phyloP scores from a whole-genome alignment of 64 coral and sea anemone genomes.

The Montipora cactus region DNA sequence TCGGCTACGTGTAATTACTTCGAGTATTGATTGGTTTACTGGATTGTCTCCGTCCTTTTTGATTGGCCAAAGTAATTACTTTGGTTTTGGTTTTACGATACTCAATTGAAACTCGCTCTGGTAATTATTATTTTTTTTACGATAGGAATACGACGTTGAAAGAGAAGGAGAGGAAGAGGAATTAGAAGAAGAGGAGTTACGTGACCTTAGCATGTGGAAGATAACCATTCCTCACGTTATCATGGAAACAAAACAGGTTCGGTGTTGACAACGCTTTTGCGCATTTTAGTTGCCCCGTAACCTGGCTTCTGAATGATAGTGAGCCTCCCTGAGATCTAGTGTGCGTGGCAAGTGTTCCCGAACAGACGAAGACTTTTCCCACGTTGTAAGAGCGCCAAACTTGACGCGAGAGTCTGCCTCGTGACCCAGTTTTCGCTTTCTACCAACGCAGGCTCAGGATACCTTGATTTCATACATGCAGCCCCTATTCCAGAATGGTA shows the following conservation, averaged over 20 bases:
- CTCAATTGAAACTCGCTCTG: too few species aligned
- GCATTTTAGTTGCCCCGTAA: not conserved
- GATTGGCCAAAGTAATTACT: too few species aligned
- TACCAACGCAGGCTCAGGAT: not conserved
- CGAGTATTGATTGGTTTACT: too few species aligned
- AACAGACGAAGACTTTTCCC: too few species aligned
- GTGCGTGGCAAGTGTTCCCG: too few species aligned
- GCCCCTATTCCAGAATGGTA: not conserved
- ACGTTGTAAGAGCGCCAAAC: too few species aligned
- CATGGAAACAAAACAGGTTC: slow-evolving; percentile 88
- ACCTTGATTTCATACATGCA: too few species aligned
- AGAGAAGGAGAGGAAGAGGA: slow-evolving; percentile 69
- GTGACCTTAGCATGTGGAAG: slow-evolving; percentile 89
- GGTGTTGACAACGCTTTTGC: not conserved
- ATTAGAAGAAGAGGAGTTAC: slow-evolving; percentile 29
- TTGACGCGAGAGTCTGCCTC: too few species aligned
- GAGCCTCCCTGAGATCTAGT: too few species aligned
- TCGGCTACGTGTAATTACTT: too few species aligned
- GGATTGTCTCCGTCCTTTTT: too few species aligned
- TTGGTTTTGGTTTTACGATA: too few species aligned
- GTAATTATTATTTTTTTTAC: not conserved
- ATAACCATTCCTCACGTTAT: slow-evolving; percentile 91
- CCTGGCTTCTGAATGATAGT: not conserved
- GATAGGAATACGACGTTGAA: slow-evolving; percentile 73
- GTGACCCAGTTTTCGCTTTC: not conserved